Evolutionary conservation across 2,113 vertebrate genomes (phyloP).

Genomic region (Mobula hypostoma): DNA sequence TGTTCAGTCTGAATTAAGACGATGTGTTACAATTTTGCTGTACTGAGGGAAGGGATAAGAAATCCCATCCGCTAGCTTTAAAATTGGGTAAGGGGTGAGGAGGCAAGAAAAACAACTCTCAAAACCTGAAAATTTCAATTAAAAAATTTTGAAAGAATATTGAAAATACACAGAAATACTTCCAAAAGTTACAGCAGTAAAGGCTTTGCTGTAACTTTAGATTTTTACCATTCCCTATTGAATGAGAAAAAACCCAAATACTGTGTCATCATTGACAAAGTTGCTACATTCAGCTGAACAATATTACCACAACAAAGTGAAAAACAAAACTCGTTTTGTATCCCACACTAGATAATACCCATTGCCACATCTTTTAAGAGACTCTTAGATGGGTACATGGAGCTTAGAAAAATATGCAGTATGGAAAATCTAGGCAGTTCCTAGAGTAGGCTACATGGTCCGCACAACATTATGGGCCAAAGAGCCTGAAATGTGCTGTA

Average conservation of each 20-base stretch:
- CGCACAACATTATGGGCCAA: too few species aligned
- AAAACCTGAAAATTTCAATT: background rate
- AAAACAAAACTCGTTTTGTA: background rate
- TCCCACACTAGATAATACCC: too few species aligned
- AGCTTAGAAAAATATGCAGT: too few species aligned
- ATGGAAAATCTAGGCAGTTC: too few species aligned
- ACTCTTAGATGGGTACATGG: too few species aligned
- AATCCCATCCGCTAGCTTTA: background rate
- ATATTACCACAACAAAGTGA: background rate
- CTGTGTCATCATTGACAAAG: background rate
- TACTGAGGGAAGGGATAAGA: background rate
- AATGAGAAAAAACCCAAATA: background rate
- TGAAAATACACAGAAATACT: background rate
- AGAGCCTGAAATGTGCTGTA: too few species aligned
- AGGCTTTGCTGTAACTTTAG: background rate
- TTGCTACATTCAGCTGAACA: background rate
- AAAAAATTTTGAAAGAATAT: background rate
- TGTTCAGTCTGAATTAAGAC: background rate
- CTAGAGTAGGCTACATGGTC: too few species aligned
- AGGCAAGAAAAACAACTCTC: too few species aligned
- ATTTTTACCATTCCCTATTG: background rate
- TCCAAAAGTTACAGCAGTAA: background rate
- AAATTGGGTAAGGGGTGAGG: too few species aligned
- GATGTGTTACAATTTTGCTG: too few species aligned
- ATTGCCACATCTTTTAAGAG: background rate